These are phyloP conservation scores for Acrocephalus scirpaceus DNA, from an alignment of 2,797 vertebrate species.

Conservation along the genomic window DNA sequence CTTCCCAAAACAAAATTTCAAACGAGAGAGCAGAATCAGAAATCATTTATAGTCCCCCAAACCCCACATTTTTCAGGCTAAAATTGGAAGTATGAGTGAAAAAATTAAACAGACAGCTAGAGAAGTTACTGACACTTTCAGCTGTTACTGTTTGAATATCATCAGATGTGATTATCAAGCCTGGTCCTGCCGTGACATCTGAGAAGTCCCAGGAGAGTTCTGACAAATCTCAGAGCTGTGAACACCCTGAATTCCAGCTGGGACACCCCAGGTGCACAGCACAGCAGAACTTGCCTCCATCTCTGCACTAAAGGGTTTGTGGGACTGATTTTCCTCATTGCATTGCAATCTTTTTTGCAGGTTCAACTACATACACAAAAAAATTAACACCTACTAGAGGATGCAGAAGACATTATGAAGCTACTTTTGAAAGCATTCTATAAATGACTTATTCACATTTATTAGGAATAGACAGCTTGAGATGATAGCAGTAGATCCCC, in stretches of 20 bases:
- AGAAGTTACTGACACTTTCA: neutral
- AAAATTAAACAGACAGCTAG: neutral
- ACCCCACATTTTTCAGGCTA: neutral
- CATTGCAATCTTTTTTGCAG: neutral
- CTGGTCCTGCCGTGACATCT: neutral
- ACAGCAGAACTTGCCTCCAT: neutral
- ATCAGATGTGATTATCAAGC: neutral
- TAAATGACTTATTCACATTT: neutral
- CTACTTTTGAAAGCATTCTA: neutral
- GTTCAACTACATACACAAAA: neutral
- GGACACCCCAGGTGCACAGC: neutral
- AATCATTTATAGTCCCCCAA: neutral
- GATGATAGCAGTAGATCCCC: neutral
- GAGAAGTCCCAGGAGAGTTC: neutral
- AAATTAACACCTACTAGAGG: neutral
- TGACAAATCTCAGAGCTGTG: neutral
- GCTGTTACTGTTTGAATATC: neutral
- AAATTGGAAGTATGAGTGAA: neutral
- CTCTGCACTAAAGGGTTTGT: neutral
- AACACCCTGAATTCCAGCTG: neutral
- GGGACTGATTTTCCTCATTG: neutral
- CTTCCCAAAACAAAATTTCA: neutral
- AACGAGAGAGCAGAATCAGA: neutral
- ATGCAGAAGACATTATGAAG: neutral
- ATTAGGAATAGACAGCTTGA: neutral